phyloP scores from a whole-genome alignment of 2,797 vertebrate genomes.

The Pseudomugil gertrudae region DNA sequence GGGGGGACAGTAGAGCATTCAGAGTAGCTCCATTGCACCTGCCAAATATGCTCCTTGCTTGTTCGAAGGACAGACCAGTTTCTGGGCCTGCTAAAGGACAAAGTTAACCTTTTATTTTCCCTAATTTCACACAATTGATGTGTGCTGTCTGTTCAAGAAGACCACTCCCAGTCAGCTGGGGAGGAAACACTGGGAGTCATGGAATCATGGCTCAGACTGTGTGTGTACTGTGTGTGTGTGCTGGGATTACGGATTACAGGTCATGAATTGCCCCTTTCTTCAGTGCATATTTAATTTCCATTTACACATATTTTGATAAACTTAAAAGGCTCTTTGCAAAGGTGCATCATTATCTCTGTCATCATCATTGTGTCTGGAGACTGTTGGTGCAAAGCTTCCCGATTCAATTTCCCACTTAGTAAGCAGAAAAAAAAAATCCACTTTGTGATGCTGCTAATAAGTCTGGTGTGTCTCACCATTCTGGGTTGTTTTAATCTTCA shows the following conservation, averaged over 20 bases:
- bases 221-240: not conserved
- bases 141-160: conserved; percentile 35
- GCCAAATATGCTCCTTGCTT: conserved; percentile 37
- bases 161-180: conserved; percentile 60
- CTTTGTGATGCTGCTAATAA: not conserved
- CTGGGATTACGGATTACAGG: not conserved
- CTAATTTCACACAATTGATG: not conserved
- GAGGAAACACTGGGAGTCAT: conserved; percentile 45
- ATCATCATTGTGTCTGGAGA: not conserved
- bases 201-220: conserved; percentile 4
- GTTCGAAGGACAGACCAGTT: not conserved
- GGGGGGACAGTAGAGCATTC: conserved; percentile 26
- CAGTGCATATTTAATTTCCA: not conserved
- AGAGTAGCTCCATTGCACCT: conserved; percentile 18
- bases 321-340: conserved; percentile 5
- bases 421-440: not conserved
- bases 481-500: no score
- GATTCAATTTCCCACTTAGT: not conserved
- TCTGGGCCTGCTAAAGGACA: not conserved
- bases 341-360: conserved; percentile 24
- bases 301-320: not conserved
- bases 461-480: not conserved
- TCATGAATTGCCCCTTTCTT: not conserved
- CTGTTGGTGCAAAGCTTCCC: not conserved
- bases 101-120: not conserved